A percentile compares a stretch with the other conserved stretches of the same genome.
These are phyloP conservation scores for Ormia ochracea DNA, from an alignment of 2,888 invertebrate species.

Conservation along the genomic window DNA sequence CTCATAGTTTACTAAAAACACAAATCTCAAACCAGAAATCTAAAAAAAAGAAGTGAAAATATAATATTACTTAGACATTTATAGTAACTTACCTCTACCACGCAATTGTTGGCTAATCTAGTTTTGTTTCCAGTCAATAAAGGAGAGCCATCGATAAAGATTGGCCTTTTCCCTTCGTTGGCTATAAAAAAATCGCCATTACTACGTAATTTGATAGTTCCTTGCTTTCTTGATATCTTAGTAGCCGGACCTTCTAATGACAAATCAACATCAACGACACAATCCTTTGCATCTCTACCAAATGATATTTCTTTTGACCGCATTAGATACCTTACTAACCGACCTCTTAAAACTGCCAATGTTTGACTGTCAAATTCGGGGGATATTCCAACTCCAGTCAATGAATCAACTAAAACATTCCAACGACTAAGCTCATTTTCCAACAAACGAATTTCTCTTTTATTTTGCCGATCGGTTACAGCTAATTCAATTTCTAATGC, in stretches of 20 bases:
- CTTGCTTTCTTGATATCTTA: slow-evolving; percentile 95
- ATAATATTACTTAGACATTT: not conserved
- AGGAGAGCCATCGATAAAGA: slow-evolving; percentile 95
- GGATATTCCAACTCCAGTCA: slow-evolving; percentile 85
- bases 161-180: slow-evolving; percentile 95
- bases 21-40: slow-evolving; percentile 93
- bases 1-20: slow-evolving; percentile 95
- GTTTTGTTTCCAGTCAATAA: slow-evolving; percentile 92
- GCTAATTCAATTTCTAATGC: slow-evolving; percentile 87
- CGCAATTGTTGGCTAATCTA: slow-evolving; percentile 93
- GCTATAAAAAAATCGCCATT: slow-evolving; percentile 96
- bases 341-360: slow-evolving; percentile 92
- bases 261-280: slow-evolving; percentile 94
- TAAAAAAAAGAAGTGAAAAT: slow-evolving; percentile 30
- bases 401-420: slow-evolving; percentile 95
- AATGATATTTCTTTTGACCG: slow-evolving; percentile 95
- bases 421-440: slow-evolving; percentile 93
- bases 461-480: slow-evolving; percentile 85
- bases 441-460: slow-evolving; percentile 89
- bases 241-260: slow-evolving; percentile 95
- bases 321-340: slow-evolving; percentile 95
- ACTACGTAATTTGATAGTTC: slow-evolving; percentile 90
- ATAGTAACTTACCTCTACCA: slow-evolving; percentile 85
- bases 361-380: slow-evolving; percentile 96
- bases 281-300: slow-evolving; percentile 92